A percentile compares a stretch with the other conserved stretches of the same genome.
These are phyloP conservation scores for Arvicanthis niloticus DNA, from an alignment of 2,113 vertebrate species.

Conservation along the genomic window DNA sequence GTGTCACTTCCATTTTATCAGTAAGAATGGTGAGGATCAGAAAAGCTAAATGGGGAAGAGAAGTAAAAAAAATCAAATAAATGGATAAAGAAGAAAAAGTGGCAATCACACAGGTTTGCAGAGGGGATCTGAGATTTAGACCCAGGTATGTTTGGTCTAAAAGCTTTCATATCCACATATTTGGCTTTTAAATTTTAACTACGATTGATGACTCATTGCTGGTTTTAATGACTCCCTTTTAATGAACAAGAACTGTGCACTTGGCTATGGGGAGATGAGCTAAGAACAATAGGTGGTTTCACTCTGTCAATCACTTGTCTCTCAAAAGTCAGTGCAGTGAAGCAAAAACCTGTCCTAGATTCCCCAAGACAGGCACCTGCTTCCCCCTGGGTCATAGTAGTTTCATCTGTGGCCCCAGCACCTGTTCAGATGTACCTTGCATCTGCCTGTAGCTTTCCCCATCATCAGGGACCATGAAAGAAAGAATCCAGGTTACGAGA, in stretches of 20 bases:
- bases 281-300: neutral
- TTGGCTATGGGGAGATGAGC: neutral
- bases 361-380: neutral
- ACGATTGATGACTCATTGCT: neutral
- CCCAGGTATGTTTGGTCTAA: neutral
- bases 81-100: neutral
- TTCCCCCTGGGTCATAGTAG: neutral
- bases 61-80: neutral
- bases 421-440: neutral
- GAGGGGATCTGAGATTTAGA: neutral
- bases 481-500: neutral
- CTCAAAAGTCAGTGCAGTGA: neutral
- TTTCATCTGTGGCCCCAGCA: too few relatives aligned
- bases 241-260: neutral
- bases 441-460: neutral
- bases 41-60: neutral
- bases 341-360: neutral
- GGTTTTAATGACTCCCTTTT: neutral
- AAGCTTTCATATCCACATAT: neutral
- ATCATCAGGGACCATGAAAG: neutral
- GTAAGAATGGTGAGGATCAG: neutral
- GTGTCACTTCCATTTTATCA: neutral
- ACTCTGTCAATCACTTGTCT: rapidly evolving
- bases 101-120: neutral
- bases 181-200: neutral